Evolutionary conservation across 2,113 vertebrate genomes (phyloP).

Genomic region (Cebidichthys violaceus): DNA sequence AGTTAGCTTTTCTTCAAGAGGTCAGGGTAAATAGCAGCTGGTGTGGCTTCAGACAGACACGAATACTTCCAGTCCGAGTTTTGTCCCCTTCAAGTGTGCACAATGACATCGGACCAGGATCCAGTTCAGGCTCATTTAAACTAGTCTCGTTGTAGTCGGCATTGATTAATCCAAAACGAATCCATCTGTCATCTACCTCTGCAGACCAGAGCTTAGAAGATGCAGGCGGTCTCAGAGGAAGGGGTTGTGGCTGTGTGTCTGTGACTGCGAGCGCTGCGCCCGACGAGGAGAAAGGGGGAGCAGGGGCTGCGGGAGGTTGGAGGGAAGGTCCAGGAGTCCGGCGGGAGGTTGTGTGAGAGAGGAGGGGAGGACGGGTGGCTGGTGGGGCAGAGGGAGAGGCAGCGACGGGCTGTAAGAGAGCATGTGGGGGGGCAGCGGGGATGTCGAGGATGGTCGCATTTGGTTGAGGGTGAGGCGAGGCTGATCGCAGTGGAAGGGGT

Average conservation of each 20-base stretch:
- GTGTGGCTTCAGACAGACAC: conserved; percentile 65
- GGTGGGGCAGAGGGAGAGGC: conserved; percentile 89
- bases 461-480: conserved; percentile 92
- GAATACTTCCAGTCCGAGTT: conserved; percentile 48
- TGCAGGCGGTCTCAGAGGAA: conserved; percentile 69
- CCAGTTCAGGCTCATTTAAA: conserved; percentile 42
- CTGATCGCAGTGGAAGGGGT: conserved; percentile 92
- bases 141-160: conserved; percentile 37
- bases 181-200: conserved; percentile 11
- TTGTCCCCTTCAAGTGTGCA: conserved; percentile 50
- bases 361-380: conserved; percentile 84
- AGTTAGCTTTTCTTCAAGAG: conserved; percentile 59
- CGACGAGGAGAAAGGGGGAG: conserved; percentile 85
- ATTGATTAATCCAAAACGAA: conserved; percentile 47
- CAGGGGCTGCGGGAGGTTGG: conserved; percentile 87
- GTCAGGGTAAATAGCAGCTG: conserved; percentile 73
- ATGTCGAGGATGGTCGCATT: conserved; percentile 90
- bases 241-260: conserved; percentile 85
- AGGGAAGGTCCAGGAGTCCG: conserved; percentile 81
- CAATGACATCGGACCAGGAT: conserved; percentile 64
- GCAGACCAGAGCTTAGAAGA: conserved; percentile 22
- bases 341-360: conserved; percentile 87
- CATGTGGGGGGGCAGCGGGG: conserved; percentile 83
- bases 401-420: conserved; percentile 91
- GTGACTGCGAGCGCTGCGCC: conserved; percentile 65